Conservation (phyloP, 23 tunicate genomes). For the Diplosoma virens region DNA sequence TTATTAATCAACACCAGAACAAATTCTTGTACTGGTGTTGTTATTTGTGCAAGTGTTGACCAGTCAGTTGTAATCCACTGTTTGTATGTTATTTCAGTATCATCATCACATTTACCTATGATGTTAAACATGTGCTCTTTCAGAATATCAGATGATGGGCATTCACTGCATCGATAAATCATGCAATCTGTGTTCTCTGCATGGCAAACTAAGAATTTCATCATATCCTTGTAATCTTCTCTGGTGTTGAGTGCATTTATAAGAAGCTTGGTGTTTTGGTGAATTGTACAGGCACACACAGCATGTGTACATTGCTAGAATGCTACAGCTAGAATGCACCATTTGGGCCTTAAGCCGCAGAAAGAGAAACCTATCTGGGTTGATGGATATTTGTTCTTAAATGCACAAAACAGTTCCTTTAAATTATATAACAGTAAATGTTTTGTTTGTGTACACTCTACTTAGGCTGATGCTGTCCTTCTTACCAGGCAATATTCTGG, state of each 20-base stretch:
- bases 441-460: conserved; percentile 32
- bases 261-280: conserved; percentile 29
- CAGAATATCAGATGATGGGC: conserved; percentile 32
- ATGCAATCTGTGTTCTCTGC: conserved; percentile 31
- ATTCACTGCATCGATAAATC: conserved; percentile 29
- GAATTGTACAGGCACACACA: conserved; percentile 49
- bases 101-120: conserved; percentile 21
- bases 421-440: conserved; percentile 29
- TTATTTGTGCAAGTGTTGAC: conserved; percentile 10
- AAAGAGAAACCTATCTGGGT: conserved; percentile 29
- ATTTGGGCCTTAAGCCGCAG: conserved; percentile 37
- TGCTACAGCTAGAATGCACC: conserved; percentile 30
- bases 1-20: neutral
- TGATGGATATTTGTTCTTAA: conserved; percentile 33
- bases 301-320: conserved; percentile 39
- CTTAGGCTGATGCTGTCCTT: conserved; percentile 26
- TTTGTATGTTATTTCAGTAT: conserved; percentile 30
- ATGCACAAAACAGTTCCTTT: conserved; percentile 14
- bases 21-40: conserved; percentile 30
- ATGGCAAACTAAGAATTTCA: conserved; percentile 19
- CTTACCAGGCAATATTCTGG: conserved; percentile 33
- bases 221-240: conserved; percentile 30
- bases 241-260: conserved; percentile 14
- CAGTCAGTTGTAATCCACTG: conserved; percentile 45
- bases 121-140: neutral